Conservation (phyloP, 2,888 invertebrate genomes). For the Empis livida region DNA sequence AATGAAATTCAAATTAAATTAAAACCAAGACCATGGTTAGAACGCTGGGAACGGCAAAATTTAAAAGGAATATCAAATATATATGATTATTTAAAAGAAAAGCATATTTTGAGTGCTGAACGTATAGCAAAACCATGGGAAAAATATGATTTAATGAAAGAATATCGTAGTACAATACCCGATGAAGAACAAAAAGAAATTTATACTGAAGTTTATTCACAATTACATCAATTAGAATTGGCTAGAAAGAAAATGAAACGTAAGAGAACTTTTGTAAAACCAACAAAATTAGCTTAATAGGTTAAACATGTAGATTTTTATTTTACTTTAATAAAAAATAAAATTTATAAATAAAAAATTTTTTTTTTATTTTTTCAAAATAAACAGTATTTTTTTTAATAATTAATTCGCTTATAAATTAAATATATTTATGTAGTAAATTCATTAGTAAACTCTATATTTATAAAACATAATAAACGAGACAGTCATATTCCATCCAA, state of each 20-base stretch:
- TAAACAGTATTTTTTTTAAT: constrained; percentile 12
- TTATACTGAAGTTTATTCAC: constrained; percentile 67
- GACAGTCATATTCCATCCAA: constrained; percentile 73
- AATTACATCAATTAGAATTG: constrained; percentile 57
- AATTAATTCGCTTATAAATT: not conserved
- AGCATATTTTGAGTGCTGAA: constrained; percentile 41
- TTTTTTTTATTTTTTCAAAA: too few species aligned
- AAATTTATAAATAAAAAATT: too few species aligned
- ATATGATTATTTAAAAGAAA: constrained; percentile 42
- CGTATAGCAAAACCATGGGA: constrained; percentile 61
- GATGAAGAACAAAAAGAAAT: constrained; percentile 79
- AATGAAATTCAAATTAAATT: constrained; percentile 61
- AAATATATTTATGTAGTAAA: not conserved
- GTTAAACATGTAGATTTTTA: too few species aligned
- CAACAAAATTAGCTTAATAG: constrained; percentile 37
- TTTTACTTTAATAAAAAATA: not conserved
- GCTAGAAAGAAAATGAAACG: constrained; percentile 49
- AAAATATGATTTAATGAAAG: constrained; percentile 87
- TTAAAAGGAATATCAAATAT: constrained; percentile 59
- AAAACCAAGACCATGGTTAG: constrained; percentile 80
- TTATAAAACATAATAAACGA: constrained; percentile 74
- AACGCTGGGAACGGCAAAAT: constrained; percentile 72
- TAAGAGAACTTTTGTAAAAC: constrained; percentile 47
- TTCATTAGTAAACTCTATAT: constrained; percentile 53
- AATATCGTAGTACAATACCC: constrained; percentile 77